Evolutionary conservation across 2,888 invertebrate genomes (phyloP).

Genomic region (Diarsia dahlii): DNA sequence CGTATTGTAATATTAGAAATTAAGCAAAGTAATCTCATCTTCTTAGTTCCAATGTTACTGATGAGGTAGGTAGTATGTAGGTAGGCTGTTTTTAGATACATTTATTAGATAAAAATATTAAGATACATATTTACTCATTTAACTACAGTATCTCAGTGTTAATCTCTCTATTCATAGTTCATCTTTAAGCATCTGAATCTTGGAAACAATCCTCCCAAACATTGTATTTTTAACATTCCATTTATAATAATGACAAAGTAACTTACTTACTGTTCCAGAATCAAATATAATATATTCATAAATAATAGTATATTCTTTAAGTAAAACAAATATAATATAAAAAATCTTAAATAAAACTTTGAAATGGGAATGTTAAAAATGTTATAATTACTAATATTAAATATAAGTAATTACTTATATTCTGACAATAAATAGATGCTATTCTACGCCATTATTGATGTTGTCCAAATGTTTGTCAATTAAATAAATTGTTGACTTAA

Average conservation of each 20-base stretch:
- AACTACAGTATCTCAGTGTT: constrained; percentile 27
- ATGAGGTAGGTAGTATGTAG: constrained; percentile 34
- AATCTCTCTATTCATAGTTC: constrained; percentile 44
- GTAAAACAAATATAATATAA: constrained; percentile 5
- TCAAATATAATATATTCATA: not conserved
- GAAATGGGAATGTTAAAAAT: constrained; percentile 66
- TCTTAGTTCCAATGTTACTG: constrained; percentile 24
- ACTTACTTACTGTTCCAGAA: constrained; percentile 26
- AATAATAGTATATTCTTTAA: constrained; percentile 16
- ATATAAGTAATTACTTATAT: constrained; percentile 66
- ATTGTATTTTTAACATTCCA: constrained; percentile 69
- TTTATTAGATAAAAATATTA: constrained; percentile 32
- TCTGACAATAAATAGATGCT: constrained; percentile 83
- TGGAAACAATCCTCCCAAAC: constrained; percentile 26
- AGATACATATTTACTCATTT: constrained; percentile 12
- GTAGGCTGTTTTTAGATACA: constrained; percentile 46
- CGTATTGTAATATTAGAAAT: constrained; percentile 1
- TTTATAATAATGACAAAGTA: constrained; percentile 44
- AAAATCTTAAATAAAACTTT: constrained; percentile 1
- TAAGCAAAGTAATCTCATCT: constrained; percentile 9
- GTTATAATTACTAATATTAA: constrained; percentile 52
- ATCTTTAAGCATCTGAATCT: constrained; percentile 57
- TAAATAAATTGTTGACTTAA: constrained; percentile 81
- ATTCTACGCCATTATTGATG: constrained; percentile 72
- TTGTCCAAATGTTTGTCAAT: constrained; percentile 82